A percentile compares a stretch with the other conserved stretches of the same genome.
These are phyloP conservation scores for Camponotus fellah DNA, from an alignment of 2,888 invertebrate genomes.

Conservation along the genomic window DNA sequence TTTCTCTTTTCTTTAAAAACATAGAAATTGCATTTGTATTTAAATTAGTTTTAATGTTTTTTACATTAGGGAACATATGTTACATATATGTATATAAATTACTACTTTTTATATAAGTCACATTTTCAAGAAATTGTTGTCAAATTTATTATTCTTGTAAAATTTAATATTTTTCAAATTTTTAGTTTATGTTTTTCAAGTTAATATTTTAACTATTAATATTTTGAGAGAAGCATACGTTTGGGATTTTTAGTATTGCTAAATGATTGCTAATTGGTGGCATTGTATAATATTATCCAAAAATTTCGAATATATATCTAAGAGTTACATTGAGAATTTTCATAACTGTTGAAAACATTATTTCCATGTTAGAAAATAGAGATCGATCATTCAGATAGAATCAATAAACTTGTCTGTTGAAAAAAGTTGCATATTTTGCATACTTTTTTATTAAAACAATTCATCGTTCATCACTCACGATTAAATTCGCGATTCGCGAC, in stretches of 20 bases:
- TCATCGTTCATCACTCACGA: too few species aligned
- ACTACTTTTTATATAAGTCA: background rate
- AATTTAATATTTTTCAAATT: background rate
- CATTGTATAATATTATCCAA: background rate
- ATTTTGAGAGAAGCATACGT: background rate
- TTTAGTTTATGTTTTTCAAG: background rate
- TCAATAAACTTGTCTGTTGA: background rate
- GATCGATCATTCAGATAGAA: background rate
- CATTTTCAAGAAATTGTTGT: background rate
- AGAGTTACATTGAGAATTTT: background rate
- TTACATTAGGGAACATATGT: background rate
- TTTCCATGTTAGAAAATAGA: background rate
- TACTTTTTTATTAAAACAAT: background rate
- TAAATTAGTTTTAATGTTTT: background rate
- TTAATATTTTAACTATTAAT: background rate
- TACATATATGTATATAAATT: background rate
- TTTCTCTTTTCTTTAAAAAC: background rate
- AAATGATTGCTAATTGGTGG: background rate
- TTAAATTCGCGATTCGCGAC: slow-evolving; percentile 9
- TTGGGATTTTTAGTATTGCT: background rate
- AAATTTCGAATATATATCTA: background rate
- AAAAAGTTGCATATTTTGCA: background rate
- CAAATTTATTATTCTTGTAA: background rate
- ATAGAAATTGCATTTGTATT: background rate
- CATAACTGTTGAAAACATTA: background rate